phyloP scores from a whole-genome alignment of 1,140 invertebrate genomes.

The Sycophila sp. region DNA sequence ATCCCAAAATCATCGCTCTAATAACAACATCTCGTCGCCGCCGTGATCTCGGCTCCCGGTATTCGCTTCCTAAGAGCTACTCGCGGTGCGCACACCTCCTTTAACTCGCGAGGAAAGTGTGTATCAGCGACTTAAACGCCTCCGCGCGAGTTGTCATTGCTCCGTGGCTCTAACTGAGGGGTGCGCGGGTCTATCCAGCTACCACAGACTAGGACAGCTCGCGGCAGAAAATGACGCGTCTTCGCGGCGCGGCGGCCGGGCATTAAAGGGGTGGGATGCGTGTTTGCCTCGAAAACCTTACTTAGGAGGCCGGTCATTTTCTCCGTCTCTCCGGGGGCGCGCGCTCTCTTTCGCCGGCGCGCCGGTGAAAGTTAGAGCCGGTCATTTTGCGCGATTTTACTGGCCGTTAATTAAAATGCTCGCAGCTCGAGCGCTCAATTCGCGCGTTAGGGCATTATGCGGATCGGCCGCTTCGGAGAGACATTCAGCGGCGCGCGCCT shows the following conservation, averaged over 20 bases:
- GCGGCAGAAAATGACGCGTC: no score
- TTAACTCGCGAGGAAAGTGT: no score
- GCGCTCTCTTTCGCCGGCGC: background rate
- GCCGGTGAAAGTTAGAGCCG: constrained; percentile 14
- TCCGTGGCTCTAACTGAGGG: no score
- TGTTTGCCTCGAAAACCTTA: background rate
- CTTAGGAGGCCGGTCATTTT: background rate
- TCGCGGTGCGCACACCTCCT: no score
- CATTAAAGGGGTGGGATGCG: constrained; percentile 30
- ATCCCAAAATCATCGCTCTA: no score
- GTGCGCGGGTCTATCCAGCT: no score
- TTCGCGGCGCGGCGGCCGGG: background rate
- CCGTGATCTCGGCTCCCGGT: no score
- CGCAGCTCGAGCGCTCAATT: constrained; percentile 22
- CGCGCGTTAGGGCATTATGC: constrained; percentile 18
- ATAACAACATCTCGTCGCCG: no score
- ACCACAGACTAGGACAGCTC: no score
- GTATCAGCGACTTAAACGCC: no score
- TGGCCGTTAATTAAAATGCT: constrained; percentile 31
- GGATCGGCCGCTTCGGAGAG: background rate
- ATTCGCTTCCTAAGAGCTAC: no score
- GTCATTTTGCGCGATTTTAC: constrained; percentile 14
- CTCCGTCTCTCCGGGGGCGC: background rate
- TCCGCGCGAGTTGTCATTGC: no score
- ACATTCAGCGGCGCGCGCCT: background rate